Evolutionary conservation across 2,888 invertebrate genomes (phyloP).

Genomic region (Camptogramma bilineatum): DNA sequence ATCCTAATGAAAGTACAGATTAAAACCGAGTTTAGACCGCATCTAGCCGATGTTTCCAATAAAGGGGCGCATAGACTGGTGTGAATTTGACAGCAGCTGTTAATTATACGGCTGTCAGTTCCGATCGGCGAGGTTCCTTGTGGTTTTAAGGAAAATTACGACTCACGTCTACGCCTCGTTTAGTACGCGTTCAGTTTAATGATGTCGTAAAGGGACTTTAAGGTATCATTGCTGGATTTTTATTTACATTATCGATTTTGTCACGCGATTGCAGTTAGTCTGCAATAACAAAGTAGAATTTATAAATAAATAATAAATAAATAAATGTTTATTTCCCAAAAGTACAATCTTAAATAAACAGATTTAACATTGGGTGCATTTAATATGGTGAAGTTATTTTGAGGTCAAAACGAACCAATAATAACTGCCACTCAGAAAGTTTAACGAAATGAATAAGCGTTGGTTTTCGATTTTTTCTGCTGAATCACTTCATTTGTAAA

Average conservation of each 20-base stretch:
- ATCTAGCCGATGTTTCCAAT: constrained; percentile 30
- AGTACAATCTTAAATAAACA: too few species aligned
- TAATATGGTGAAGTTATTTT: neutral
- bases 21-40: constrained; percentile 1
- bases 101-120: constrained; percentile 74
- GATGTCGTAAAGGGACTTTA: constrained; percentile 62
- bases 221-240: constrained; percentile 51
- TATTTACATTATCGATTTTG: constrained; percentile 43
- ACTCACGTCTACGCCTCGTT: constrained; percentile 63
- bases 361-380: too few species aligned
- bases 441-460: constrained; percentile 1
- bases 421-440: neutral
- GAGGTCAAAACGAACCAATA: neutral
- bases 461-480: constrained; percentile 1
- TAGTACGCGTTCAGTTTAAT: constrained; percentile 65
- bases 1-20: neutral
- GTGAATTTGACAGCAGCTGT: constrained; percentile 78
- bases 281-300: neutral
- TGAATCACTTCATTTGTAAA: neutral
- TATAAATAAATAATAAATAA: too few species aligned
- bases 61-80: constrained; percentile 62
- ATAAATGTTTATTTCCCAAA: too few species aligned
- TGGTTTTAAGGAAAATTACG: constrained; percentile 65
- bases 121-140: constrained; percentile 59
- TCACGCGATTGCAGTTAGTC: constrained; percentile 19